Conservation (phyloP, 2,888 invertebrate species). For the Tiliacea citrago region DNA sequence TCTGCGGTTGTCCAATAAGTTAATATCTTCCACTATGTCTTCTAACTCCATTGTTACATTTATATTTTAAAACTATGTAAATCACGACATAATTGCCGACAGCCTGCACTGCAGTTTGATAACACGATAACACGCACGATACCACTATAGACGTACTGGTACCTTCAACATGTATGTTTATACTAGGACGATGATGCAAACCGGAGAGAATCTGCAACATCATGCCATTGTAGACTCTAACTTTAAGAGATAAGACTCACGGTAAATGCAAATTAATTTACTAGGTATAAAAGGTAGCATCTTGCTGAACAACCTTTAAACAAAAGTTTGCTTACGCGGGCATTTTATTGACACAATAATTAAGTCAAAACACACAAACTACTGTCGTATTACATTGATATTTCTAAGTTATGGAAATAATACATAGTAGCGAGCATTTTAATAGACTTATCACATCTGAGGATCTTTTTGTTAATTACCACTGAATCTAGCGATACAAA, state of each 20-base stretch:
- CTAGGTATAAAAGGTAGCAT: conserved; percentile 7
- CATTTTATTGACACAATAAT: conserved; percentile 34
- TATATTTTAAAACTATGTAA: conserved; percentile 38
- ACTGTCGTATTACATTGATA: conserved; percentile 12
- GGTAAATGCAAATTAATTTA: background rate
- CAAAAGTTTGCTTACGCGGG: conserved; percentile 28
- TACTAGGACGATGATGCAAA: conserved; percentile 30
- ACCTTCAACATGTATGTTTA: conserved; percentile 39
- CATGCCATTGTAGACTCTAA: conserved; percentile 38
- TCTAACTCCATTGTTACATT: conserved; percentile 52
- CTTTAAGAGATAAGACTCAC: background rate
- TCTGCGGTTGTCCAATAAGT: conserved; percentile 37
- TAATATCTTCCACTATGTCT: conserved; percentile 52
- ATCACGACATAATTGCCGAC: conserved; percentile 58
- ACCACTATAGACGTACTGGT: conserved; percentile 31
- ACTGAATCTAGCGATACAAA: conserved; percentile 4
- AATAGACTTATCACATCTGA: background rate
- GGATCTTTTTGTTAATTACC: background rate
- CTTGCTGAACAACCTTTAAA: conserved; percentile 20
- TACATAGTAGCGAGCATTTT: conserved; percentile 1
- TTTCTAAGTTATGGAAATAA: conserved; percentile 3
- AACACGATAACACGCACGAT: conserved; percentile 51
- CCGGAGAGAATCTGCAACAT: background rate
- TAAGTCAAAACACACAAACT: conserved; percentile 28
- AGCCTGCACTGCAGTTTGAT: conserved; percentile 48